Evolutionary conservation across 2,797 vertebrate species (phyloP).

Genomic region (Chrysocyon brachyurus): DNA sequence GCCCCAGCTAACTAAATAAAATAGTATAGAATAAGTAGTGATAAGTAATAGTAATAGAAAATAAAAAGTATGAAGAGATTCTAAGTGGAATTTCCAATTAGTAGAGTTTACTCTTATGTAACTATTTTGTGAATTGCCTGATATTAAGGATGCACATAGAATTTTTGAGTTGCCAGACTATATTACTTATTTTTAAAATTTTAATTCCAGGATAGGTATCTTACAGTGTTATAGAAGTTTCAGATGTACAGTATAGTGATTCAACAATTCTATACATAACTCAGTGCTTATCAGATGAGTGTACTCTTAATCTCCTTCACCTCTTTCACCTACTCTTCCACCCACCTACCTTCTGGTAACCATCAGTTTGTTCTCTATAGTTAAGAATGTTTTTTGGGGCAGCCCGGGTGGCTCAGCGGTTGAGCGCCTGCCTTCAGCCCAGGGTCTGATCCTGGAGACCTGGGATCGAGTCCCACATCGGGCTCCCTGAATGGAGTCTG

Average conservation of each 20-base stretch:
- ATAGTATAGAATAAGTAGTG: neutral
- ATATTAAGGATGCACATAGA: neutral
- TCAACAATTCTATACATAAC: neutral
- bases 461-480: too few relatives aligned
- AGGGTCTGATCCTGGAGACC: too few relatives aligned
- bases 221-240: neutral
- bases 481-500: too few relatives aligned
- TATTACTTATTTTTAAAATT: neutral
- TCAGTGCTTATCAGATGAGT: neutral
- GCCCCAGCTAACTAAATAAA: neutral
- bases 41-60: neutral
- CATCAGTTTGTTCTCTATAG: neutral
- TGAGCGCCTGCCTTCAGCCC: too few relatives aligned
- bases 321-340: neutral
- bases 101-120: slow-evolving; percentile 17
- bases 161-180: slow-evolving; percentile 42
- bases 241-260: neutral
- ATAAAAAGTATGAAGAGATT: slow-evolving; percentile 26
- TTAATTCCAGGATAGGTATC: neutral
- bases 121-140: slow-evolving; percentile 56
- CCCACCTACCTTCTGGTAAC: neutral
- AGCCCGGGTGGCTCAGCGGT: too few relatives aligned
- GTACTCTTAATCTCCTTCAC: neutral
- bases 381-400: neutral
- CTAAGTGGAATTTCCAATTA: slow-evolving; percentile 7